Percentiles rank a stretch among this genome's conserved stretches.
Evolutionary conservation across 2,888 invertebrate species (phyloP).

Genomic region (Phasia obesa): DNA sequence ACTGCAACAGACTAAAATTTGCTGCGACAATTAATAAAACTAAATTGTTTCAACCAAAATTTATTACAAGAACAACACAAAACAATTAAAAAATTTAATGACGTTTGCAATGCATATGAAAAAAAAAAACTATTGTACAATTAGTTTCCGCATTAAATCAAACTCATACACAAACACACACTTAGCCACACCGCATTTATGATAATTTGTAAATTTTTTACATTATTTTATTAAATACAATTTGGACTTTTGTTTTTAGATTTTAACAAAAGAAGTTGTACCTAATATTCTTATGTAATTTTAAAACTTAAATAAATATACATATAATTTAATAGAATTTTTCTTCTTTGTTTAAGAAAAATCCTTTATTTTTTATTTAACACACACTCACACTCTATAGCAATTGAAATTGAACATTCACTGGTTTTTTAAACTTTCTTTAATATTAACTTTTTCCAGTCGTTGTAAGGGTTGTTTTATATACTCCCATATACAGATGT

Average conservation of each 20-base stretch:
- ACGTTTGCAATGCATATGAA: slow-evolving; percentile 60
- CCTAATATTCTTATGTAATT: background rate
- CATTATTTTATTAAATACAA: background rate
- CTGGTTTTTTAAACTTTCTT: slow-evolving; percentile 24
- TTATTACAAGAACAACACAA: slow-evolving; percentile 30
- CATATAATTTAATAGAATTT: background rate
- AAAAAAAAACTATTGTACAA: slow-evolving; percentile 57
- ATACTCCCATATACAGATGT: slow-evolving; percentile 43
- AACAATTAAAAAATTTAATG: slow-evolving; percentile 51
- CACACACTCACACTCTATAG: slow-evolving; percentile 18
- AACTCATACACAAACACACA: slow-evolving; percentile 34
- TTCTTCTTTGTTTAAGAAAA: background rate
- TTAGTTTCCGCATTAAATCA: slow-evolving; percentile 53
- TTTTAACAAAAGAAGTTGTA: background rate
- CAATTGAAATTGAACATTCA: slow-evolving; percentile 17
- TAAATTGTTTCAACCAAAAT: slow-evolving; percentile 59
- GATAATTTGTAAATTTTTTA: background rate
- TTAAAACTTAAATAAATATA: slow-evolving; percentile 22
- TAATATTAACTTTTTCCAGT: slow-evolving; percentile 52
- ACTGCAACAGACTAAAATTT: slow-evolving; percentile 58
- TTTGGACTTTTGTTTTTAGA: background rate
- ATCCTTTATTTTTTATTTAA: slow-evolving; percentile 17
- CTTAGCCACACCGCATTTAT: background rate
- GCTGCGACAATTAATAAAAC: slow-evolving; percentile 43
- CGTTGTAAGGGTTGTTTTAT: slow-evolving; percentile 61